These are phyloP conservation scores for Chaetorhynchus papuensis DNA, from an alignment of 2,113 vertebrate genomes.

Conservation along the genomic window DNA sequence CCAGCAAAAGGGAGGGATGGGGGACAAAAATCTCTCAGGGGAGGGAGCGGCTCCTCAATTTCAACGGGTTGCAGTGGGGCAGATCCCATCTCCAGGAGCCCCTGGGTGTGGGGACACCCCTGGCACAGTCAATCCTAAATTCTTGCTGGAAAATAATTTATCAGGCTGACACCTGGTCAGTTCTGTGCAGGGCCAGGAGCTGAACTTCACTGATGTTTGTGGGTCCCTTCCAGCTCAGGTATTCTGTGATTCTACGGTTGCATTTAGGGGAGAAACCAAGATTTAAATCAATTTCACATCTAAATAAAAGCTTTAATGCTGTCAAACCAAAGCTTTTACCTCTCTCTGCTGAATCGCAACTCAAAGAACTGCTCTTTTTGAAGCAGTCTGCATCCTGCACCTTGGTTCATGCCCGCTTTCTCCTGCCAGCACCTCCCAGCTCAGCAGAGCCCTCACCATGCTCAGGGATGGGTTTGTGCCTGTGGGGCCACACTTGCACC, in stretches of 20 bases:
- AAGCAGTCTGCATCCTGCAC: background rate
- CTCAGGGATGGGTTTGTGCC: background rate
- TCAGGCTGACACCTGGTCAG: background rate
- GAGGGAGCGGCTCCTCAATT: background rate
- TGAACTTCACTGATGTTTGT: background rate
- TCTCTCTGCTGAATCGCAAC: background rate
- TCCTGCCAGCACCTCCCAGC: background rate
- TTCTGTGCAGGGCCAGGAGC: background rate
- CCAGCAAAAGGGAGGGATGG: fast-evolving
- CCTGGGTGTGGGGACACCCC: background rate
- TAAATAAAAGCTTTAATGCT: background rate
- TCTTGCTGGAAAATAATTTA: background rate
- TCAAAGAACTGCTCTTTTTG: background rate
- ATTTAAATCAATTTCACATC: background rate
- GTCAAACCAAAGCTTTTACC: background rate
- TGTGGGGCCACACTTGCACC: fast-evolving
- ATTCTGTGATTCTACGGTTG: background rate
- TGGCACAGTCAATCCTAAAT: background rate
- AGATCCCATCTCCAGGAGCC: background rate
- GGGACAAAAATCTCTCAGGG: background rate
- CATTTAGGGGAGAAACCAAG: background rate
- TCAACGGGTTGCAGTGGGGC: background rate
- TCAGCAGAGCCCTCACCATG: background rate
- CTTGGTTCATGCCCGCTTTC: background rate
- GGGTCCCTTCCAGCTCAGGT: background rate